Evolutionary conservation across 2,888 invertebrate genomes (phyloP).

Genomic region (Amphipoea lucens): DNA sequence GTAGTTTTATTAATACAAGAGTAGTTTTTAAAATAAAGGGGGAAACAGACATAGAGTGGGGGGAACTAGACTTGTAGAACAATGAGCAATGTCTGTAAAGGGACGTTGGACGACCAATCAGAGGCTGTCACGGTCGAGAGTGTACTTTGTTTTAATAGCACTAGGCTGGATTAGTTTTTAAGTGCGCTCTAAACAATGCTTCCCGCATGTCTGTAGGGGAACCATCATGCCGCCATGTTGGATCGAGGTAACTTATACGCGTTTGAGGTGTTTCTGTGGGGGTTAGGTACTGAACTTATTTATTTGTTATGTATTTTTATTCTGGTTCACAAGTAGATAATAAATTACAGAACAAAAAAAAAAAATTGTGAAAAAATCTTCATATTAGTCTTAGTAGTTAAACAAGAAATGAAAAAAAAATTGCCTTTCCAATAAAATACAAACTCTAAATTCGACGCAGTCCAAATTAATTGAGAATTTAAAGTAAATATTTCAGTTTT

Average conservation of each 20-base stretch:
- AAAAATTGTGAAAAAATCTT: fast-evolving
- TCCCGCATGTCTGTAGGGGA: conserved; percentile 73
- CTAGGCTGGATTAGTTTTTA: conserved; percentile 89
- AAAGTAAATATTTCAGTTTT: not conserved
- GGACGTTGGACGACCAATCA: conserved; percentile 82
- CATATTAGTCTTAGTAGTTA: not conserved
- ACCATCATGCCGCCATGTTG: conserved; percentile 78
- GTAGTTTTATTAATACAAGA: conserved; percentile 60
- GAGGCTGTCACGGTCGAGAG: conserved; percentile 78
- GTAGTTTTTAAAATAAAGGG: conserved; percentile 64
- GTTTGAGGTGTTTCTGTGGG: conserved; percentile 10
- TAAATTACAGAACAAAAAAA: not conserved
- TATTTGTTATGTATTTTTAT: conserved; percentile 13
- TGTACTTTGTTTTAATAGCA: conserved; percentile 87
- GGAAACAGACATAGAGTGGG: conserved; percentile 48
- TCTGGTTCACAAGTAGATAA: not conserved
- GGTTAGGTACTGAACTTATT: conserved; percentile 18
- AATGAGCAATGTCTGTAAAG: conserved; percentile 74
- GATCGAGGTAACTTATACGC: conserved; percentile 56
- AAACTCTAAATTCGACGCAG: not conserved
- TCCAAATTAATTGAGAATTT: not conserved
- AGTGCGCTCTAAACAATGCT: conserved; percentile 85
- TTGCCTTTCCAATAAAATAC: not conserved
- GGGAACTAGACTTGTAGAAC: conserved; percentile 71
- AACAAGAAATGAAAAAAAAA: not conserved